Base-by-base conservation (phyloP, 2,113 vertebrate genomes). In the Mystacornis crossleyi region DNA sequence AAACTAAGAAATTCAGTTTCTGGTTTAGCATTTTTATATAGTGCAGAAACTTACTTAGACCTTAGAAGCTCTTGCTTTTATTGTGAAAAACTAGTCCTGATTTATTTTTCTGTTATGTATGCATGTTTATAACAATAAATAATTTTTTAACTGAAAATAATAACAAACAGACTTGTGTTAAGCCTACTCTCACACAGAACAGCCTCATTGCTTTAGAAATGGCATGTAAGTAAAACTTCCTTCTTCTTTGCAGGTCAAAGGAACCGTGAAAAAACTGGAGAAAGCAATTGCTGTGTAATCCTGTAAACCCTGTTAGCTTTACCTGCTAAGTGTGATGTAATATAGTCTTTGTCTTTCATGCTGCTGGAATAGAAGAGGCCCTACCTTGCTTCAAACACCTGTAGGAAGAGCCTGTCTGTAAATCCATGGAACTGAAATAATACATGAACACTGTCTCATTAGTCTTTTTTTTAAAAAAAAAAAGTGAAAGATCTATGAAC, bases 231-330 rank as follows among this genome's bases (percentile, higher is more conserved):
- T 67, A 55, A 83, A 69, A 31, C 53, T 95, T 93, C 84, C 77
- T 93, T 83, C 51, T 93, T 97, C 74, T 94, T 43, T 79, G 28
- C 97, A 99, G 99, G 99, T 99, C 99, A 99, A 97, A 99, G 99
- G 97, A 99, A 99, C 94, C 98, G 99, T 96, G 99, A 99, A 98
- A 99, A 99, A 98, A 99, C 99, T 51, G 99, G 99, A 87, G 99
- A 99, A 98, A 99, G 99, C 98, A 99, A 99, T 98, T 99, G 99
- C 97, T 99, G 99, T 98, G 99, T 99, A 95, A 99, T 99, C 97
- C 99, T 99, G 98, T 99, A 99, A 98, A 98, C 95, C 86, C 93
- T 82, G 94, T 97, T 97, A 93, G 95, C 96, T 97, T 94, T 92
- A 87, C 97, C 95, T 97, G 93, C 97, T 97, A 92, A 91, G 98